A percentile compares a stretch with the other conserved stretches of the same genome.
Evolutionary conservation across 1,140 invertebrate genomes (phyloP).

Genomic region (Musca domestica): DNA sequence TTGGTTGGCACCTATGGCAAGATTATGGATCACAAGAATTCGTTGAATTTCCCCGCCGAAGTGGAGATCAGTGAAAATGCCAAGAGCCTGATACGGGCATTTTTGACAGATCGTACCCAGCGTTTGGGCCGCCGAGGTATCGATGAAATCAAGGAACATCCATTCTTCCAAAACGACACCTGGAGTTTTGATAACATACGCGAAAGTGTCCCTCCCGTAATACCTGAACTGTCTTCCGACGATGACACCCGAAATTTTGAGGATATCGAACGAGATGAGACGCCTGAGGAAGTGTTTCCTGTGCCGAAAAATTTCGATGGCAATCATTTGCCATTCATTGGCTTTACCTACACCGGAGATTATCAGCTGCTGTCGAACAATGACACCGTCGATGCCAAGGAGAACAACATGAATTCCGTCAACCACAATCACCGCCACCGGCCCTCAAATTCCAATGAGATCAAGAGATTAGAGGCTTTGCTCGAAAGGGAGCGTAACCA

Average conservation of each 20-base stretch:
- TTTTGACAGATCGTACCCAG: constrained; percentile 88
- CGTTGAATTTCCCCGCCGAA: constrained; percentile 92
- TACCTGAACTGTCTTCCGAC: constrained; percentile 91
- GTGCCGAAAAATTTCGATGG: constrained; percentile 96
- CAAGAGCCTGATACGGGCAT: constrained; percentile 89
- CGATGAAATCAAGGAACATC: constrained; percentile 91
- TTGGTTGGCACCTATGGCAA: constrained; percentile 97
- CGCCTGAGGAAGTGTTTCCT: constrained; percentile 87
- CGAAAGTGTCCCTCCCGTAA: constrained; percentile 91
- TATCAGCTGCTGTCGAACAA: constrained; percentile 67
- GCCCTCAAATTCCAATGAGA: constrained; percentile 57
- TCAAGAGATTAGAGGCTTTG: constrained; percentile 69
- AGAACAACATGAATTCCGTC: constrained; percentile 53
- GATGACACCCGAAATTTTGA: constrained; percentile 99
- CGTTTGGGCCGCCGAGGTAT: constrained; percentile 91
- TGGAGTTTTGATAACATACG: constrained; percentile 97
- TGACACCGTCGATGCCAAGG: constrained; percentile 61
- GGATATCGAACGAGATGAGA: constrained; percentile 91
- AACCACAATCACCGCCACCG: constrained; percentile 57
- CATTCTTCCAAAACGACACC: constrained; percentile 94
- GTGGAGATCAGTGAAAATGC: constrained; percentile 88
- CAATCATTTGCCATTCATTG: constrained; percentile 97
- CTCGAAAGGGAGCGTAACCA: constrained; percentile 69
- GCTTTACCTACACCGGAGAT: constrained; percentile 94
- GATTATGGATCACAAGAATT: constrained; percentile 98